A percentile compares a stretch with the other conserved stretches of the same genome.
phyloP scores from a whole-genome alignment of 23 tunicate species.

The Botrylloides violaceus region DNA sequence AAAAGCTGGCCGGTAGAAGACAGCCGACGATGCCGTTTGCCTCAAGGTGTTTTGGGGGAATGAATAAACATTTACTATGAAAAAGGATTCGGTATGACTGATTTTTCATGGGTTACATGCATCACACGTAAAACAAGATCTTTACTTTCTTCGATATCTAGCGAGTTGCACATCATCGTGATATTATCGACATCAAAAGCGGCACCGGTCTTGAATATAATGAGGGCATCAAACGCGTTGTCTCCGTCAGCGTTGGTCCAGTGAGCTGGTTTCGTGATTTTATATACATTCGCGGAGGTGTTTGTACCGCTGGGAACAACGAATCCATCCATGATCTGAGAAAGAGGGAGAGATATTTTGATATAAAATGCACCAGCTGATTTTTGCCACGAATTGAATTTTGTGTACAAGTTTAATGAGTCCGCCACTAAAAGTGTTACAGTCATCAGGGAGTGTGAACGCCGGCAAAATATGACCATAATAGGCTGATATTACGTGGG shows the following conservation, averaged over 20 bases:
- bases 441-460: too few relatives aligned
- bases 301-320: constrained; percentile 9
- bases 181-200: background rate
- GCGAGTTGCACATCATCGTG: constrained; percentile 1
- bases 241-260: constrained; percentile 10
- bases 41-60: constrained; percentile 25
- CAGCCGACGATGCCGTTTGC: constrained; percentile 6
- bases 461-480: too few relatives aligned
- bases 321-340: constrained; percentile 23
- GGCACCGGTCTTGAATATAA: constrained; percentile 3
- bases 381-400: too few relatives aligned
- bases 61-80: constrained; percentile 18
- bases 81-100: background rate
- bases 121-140: background rate
- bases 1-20: constrained; percentile 17
- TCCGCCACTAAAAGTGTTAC: too few relatives aligned
- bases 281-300: constrained; percentile 11
- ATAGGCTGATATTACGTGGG: too few relatives aligned
- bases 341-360: background rate
- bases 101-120: too few relatives aligned
- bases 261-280: constrained; percentile 14
- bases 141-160: constrained; percentile 10
- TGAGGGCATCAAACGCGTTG: constrained; percentile 5
- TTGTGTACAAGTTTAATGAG: too few relatives aligned
- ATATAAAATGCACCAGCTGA: background rate